Percentiles rank a stretch among this genome's conserved stretches.
These are phyloP conservation scores for Leucoraja ocellata DNA, from an alignment of 2,797 vertebrate species.

Conservation along the genomic window DNA sequence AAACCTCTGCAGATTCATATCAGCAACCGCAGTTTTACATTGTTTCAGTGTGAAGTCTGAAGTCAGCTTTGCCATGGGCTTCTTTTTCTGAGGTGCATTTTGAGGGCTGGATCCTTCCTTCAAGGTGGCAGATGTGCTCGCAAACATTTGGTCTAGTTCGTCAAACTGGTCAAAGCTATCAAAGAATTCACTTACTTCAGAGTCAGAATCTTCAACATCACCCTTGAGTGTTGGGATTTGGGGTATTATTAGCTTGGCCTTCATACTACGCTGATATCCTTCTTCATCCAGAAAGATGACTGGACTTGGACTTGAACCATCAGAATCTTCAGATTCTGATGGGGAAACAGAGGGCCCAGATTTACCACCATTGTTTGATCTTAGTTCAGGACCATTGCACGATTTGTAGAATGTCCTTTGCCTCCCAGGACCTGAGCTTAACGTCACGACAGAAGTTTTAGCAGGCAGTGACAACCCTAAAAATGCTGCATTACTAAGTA, in stretches of 20 bases:
- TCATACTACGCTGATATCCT: constrained; percentile 91
- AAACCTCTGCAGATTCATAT: constrained; percentile 89
- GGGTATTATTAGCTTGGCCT: constrained; percentile 87
- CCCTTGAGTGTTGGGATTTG: constrained; percentile 85
- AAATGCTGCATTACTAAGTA: constrained; percentile 50
- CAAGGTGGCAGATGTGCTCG: constrained; percentile 51
- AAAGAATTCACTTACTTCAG: constrained; percentile 97
- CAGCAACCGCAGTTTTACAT: constrained; percentile 55
- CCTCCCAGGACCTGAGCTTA: constrained; percentile 65
- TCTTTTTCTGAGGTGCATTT: constrained; percentile 58
- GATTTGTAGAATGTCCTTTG: constrained; percentile 76
- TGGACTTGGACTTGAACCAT: constrained; percentile 93
- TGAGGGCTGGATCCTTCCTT: constrained; percentile 51
- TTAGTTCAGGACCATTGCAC: constrained; percentile 55
- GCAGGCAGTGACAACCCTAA: constrained; percentile 63
- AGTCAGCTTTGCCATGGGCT: constrained; percentile 52
- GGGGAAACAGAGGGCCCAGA: constrained; percentile 60
- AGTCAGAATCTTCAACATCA: constrained; percentile 91
- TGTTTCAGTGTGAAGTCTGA: constrained; percentile 57
- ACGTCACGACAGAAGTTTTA: constrained; percentile 67
- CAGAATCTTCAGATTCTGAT: constrained; percentile 86
- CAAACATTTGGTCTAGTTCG: constrained; percentile 73
- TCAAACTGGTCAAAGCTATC: constrained; percentile 98
- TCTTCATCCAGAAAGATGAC: constrained; percentile 97
- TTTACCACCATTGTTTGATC: constrained; percentile 50